Evolutionary conservation across 1,140 invertebrate genomes (phyloP).

Genomic region (Gryon sp.): DNA sequence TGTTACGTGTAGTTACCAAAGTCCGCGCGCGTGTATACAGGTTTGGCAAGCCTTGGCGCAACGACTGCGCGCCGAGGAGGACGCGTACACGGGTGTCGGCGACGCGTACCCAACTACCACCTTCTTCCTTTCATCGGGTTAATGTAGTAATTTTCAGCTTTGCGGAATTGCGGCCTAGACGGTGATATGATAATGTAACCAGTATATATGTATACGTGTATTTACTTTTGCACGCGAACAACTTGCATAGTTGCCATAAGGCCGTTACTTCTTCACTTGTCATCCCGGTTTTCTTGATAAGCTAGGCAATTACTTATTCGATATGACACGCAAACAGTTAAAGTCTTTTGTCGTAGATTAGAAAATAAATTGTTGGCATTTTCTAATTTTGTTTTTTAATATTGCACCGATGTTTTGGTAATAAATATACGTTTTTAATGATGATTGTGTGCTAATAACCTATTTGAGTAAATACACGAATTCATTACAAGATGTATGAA

Average conservation of each 20-base stretch:
- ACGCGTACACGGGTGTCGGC: neutral
- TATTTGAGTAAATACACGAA: no score
- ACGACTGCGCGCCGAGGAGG: neutral
- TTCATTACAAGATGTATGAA: no score
- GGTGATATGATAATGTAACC: slow-evolving; percentile 68
- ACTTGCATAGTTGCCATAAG: no score
- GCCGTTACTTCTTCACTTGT: slow-evolving; percentile 10
- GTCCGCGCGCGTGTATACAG: slow-evolving; percentile 48
- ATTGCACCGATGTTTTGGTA: no score
- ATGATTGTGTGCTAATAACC: no score
- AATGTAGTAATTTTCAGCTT: slow-evolving; percentile 70
- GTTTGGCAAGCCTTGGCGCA: slow-evolving; percentile 42
- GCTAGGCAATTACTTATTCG: neutral
- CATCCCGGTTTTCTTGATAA: slow-evolving; percentile 20
- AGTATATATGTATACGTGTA: slow-evolving; percentile 7
- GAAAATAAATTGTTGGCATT: no score
- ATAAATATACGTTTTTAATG: no score
- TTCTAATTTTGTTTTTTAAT: no score
- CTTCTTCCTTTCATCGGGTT: slow-evolving; percentile 57
- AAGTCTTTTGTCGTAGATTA: no score
- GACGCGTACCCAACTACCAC: slow-evolving; percentile 21
- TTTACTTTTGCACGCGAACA: slow-evolving; percentile 41
- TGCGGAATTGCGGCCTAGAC: slow-evolving; percentile 66
- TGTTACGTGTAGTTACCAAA: slow-evolving; percentile 33
- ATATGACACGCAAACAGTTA: no score